phyloP scores from a whole-genome alignment of 2,797 vertebrate genomes.

The Zenarchopterus dispar region DNA sequence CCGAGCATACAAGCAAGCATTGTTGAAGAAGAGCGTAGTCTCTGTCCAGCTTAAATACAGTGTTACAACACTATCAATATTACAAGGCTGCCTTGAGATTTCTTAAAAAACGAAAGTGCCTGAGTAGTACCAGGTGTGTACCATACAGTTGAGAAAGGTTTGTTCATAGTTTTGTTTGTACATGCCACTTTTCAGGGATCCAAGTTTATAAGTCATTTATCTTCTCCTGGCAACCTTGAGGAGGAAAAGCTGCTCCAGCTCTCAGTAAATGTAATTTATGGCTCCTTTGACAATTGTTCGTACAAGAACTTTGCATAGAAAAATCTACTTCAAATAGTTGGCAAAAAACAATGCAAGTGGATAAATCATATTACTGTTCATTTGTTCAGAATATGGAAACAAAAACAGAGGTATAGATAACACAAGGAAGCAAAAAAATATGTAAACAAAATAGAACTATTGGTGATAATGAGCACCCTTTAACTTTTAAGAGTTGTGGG shows the following conservation, averaged over 20 bases:
- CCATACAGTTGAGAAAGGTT: constrained; percentile 42
- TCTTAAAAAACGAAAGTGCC: constrained; percentile 29
- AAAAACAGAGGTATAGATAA: constrained; percentile 12
- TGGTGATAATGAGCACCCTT: not conserved
- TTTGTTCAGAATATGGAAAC: constrained; percentile 17
- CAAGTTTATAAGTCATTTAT: constrained; percentile 46
- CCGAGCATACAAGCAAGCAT: constrained; percentile 36
- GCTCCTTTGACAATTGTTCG: constrained; percentile 57
- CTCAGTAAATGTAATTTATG: constrained; percentile 69
- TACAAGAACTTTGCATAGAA: constrained; percentile 46
- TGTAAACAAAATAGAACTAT: not conserved
- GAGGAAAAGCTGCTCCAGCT: constrained; percentile 41
- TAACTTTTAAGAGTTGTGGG: not conserved
- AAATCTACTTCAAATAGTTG: constrained; percentile 57
- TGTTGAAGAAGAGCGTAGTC: constrained; percentile 56
- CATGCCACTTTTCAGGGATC: constrained; percentile 35
- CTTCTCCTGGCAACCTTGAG: constrained; percentile 29
- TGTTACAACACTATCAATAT: constrained; percentile 15
- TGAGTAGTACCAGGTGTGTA: constrained; percentile 27
- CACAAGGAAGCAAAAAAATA: not conserved
- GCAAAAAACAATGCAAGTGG: constrained; percentile 44
- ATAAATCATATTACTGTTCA: constrained; percentile 45
- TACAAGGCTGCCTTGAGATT: constrained; percentile 34
- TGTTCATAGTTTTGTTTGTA: constrained; percentile 55
- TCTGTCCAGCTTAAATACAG: constrained; percentile 34